phyloP scores from a whole-genome alignment of 2,797 vertebrate genomes.

The Anabacerthia variegaticeps region DNA sequence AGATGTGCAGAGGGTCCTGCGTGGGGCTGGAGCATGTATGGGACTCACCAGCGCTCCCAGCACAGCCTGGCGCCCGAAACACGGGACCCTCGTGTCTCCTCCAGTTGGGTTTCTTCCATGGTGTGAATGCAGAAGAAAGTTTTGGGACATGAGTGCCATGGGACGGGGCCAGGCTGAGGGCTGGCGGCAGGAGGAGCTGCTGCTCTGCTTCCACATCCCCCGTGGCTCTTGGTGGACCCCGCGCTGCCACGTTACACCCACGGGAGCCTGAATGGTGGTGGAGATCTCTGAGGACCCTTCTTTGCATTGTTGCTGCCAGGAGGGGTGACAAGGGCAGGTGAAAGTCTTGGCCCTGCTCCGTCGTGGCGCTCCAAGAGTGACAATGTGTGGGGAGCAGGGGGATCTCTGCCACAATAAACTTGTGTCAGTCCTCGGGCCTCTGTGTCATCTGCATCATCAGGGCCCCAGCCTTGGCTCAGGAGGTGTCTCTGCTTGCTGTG shows the following conservation, averaged over 20 bases:
- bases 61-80: background rate
- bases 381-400: accelerated
- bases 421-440: background rate
- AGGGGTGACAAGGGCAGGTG: background rate
- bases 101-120: background rate
- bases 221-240: background rate
- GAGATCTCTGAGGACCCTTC: background rate
- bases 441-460: background rate
- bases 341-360: background rate
- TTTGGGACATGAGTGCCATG: background rate
- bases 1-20: background rate
- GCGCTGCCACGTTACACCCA: accelerated
- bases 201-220: background rate
- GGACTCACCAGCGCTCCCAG: background rate
- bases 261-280: background rate
- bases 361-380: accelerated
- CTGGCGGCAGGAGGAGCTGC: background rate
- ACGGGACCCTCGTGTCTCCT: accelerated
- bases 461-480: background rate
- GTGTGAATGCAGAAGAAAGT: background rate
- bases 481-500: accelerated
- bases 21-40: background rate
- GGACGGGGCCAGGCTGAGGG: background rate
- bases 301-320: background rate
- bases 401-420: conserved; percentile 41